Evolutionary conservation across 2,113 vertebrate genomes (phyloP).

Genomic region (Pyxicephalus adspersus): DNA sequence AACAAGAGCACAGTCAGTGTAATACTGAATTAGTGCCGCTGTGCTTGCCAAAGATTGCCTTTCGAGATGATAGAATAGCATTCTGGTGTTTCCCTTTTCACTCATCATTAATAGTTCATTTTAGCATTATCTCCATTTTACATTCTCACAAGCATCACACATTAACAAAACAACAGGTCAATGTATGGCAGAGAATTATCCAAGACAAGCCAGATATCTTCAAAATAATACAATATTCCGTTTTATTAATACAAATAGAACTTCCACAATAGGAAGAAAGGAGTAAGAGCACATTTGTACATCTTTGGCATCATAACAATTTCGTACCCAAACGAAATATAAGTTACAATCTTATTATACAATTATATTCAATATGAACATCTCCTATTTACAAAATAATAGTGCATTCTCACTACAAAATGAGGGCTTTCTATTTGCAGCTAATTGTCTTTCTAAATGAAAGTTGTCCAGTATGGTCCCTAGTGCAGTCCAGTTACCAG

Average conservation of each 20-base stretch:
- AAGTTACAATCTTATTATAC: slow-evolving; percentile 84
- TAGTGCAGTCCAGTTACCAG: slow-evolving; percentile 77
- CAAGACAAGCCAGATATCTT: neutral
- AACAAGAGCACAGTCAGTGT: too few species aligned
- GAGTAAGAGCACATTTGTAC: slow-evolving; percentile 83
- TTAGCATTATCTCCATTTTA: too few species aligned
- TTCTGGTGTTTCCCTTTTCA: too few species aligned
- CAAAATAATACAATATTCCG: slow-evolving; percentile 54
- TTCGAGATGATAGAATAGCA: too few species aligned
- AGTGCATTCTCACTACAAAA: slow-evolving; percentile 82
- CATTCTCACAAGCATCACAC: too few species aligned
- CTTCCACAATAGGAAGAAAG: slow-evolving; percentile 86
- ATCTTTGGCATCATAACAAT: slow-evolving; percentile 89
- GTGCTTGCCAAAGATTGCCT: too few species aligned
- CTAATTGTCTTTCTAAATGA: slow-evolving; percentile 62
- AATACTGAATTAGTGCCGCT: too few species aligned
- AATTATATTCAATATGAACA: slow-evolving; percentile 97
- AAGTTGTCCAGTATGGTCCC: slow-evolving; percentile 59
- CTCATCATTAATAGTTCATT: too few species aligned
- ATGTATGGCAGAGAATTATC: neutral
- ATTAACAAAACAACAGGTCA: too few species aligned
- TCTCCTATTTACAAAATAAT: slow-evolving; percentile 86
- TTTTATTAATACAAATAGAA: slow-evolving; percentile 84
- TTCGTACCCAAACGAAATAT: slow-evolving; percentile 87
- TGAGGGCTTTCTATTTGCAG: slow-evolving; percentile 68